Percentiles rank a stretch among this genome's conserved stretches.
These are phyloP conservation scores for Protonibea diacanthus DNA, from an alignment of 2,797 vertebrate species.

Conservation along the genomic window DNA sequence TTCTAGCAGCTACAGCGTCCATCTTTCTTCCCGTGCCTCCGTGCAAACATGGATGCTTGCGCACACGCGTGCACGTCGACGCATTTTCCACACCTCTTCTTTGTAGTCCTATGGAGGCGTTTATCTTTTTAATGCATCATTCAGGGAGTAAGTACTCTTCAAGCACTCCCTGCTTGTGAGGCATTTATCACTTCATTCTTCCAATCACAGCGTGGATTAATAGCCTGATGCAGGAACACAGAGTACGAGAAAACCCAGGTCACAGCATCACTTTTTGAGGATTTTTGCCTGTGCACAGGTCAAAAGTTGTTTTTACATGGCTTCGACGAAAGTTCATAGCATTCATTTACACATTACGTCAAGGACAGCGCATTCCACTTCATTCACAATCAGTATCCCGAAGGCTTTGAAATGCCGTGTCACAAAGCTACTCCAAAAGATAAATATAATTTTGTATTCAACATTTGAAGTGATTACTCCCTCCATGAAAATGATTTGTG, in stretches of 20 bases:
- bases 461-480: conserved; percentile 53
- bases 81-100: conserved; percentile 26
- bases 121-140: conserved; percentile 48
- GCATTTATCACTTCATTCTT: conserved; percentile 47
- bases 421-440: conserved; percentile 19
- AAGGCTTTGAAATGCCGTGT: conserved; percentile 42
- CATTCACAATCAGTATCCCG: conserved; percentile 21
- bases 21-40: not conserved
- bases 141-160: conserved; percentile 22
- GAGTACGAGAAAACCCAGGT: conserved; percentile 54
- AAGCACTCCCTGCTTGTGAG: conserved; percentile 20
- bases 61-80: not conserved
- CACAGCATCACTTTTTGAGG: conserved; percentile 35
- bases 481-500: conserved; percentile 49
- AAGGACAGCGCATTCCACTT: conserved; percentile 39
- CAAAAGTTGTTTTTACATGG: conserved; percentile 14
- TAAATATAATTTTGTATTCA: conserved; percentile 43
- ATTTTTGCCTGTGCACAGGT: conserved; percentile 16
- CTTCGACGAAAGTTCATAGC: conserved; percentile 16
- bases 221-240: conserved; percentile 27
- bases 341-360: conserved; percentile 8
- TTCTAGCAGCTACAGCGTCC: not conserved
- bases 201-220: conserved; percentile 14
- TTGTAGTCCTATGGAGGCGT: conserved; percentile 18
- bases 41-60: not conserved